Evolutionary conservation across 2,113 vertebrate genomes (phyloP), one percentile per base, ranked within the genome.

Genomic region (Cricetomys ansorgei): DNA sequence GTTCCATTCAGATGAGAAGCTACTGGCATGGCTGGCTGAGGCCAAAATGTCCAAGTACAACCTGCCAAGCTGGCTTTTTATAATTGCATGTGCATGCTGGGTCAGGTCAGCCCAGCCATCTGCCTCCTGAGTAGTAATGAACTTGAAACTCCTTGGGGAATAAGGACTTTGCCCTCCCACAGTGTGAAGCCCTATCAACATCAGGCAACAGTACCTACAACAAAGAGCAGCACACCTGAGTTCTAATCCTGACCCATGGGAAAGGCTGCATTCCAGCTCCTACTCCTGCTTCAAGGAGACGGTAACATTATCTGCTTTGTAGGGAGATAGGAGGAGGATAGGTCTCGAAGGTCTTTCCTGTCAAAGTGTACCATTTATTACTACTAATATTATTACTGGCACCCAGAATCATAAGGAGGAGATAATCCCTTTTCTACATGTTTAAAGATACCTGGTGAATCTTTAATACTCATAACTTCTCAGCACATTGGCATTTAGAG

Each of bases 401-500:
- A 89, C 29, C 37, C n/a, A 95, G 67, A 81, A 73, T 86, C 43
- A 76, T 76, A 86, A 87, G 89, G 48, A 91, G 62, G 65, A 76
- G 48, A 55, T 72, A 69, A 86, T 45, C 4, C 8, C 50, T 84
- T 64, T 79, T 34, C 80, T 40, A 84, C 9, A 88, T 53, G 80
- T 94, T 94, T 43, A 91, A 90, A 91, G 59, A 81, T 3, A 79
- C 79, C 91, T 76, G 43, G 70, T 85, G 77, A 73, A 93, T 73
- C 80, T 95, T 80, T 86, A 97, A 90, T 48, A 62, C n/a, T 88
- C n/a, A 40, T 77, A 84, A 84, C 67, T 89, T 95, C 62, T 72
- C 59, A 95, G 90, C 65, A 94, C 53, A 48, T 0, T 95, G 94
- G 92, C 88, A 95, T 92, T 96, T 95, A 91, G 67, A 96, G 53